A percentile compares a stretch with the other conserved stretches of the same genome.
Conservation (phyloP, 2,113 vertebrate genomes). For the Saguinus midas region DNA sequence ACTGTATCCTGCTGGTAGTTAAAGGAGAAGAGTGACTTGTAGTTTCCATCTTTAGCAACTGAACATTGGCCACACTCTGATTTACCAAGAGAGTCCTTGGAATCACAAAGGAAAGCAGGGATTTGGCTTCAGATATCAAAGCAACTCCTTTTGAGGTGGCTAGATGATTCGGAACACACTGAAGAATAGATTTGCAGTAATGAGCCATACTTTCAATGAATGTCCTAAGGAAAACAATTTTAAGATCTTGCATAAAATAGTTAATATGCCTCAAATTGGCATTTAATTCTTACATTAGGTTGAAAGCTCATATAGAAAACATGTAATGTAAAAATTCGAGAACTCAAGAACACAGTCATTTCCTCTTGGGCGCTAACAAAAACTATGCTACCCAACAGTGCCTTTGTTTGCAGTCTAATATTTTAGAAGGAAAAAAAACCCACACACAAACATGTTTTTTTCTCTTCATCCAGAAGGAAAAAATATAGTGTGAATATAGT, state of each 20-base stretch:
- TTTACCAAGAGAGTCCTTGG: background rate
- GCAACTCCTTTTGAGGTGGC: background rate
- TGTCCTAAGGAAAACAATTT: conserved; percentile 18
- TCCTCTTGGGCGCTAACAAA: background rate
- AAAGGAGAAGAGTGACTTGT: background rate
- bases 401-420: conserved; percentile 9
- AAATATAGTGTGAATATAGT: background rate
- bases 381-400: background rate
- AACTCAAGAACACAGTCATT: background rate
- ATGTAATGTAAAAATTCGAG: background rate
- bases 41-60: background rate
- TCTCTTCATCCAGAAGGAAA: background rate
- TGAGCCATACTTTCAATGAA: conserved; percentile 33
- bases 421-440: background rate
- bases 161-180: background rate
- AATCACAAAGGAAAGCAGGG: background rate
- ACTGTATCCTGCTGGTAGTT: background rate
- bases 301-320: conserved; percentile 34
- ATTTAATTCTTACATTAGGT: conserved; percentile 26
- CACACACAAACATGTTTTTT: background rate
- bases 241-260: conserved; percentile 25
- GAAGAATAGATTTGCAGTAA: conserved; percentile 54
- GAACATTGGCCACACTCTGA: background rate
- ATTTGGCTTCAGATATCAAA: conserved; percentile 20
- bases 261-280: conserved; percentile 1